phyloP scores from a whole-genome alignment of 2,113 vertebrate species.

The Pachypanchax playfairii region DNA sequence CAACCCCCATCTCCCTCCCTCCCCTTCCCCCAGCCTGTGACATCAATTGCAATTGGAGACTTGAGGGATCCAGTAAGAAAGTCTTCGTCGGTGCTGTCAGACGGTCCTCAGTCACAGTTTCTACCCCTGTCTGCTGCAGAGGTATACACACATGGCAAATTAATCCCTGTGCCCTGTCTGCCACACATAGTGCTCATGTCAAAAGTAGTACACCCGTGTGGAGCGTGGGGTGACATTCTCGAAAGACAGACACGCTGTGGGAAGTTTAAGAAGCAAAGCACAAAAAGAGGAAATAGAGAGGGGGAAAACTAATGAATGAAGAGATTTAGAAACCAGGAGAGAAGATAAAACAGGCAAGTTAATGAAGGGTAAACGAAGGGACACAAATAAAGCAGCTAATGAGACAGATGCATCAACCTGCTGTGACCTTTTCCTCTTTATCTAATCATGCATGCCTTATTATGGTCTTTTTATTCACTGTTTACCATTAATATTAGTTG shows the following conservation, averaged over 20 bases:
- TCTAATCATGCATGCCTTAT: conserved; percentile 75
- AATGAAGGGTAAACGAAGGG: conserved; percentile 76
- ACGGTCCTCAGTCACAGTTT: conserved; percentile 74
- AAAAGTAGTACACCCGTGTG: conserved; percentile 51
- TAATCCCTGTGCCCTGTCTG: conserved; percentile 73
- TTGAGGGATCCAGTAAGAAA: conserved; percentile 52
- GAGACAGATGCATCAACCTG: conserved; percentile 79
- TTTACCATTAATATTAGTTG: conserved; percentile 75
- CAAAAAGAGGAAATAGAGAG: conserved; percentile 38
- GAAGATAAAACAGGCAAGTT: conserved; percentile 65
- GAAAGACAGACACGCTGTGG: conserved; percentile 60
- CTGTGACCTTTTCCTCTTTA: conserved; percentile 77
- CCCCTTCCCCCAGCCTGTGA: conserved; percentile 36
- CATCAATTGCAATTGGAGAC: conserved; percentile 59
- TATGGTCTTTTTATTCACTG: conserved; percentile 73
- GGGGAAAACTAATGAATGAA: conserved; percentile 54
- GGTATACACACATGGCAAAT: conserved; percentile 74
- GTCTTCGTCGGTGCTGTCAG: conserved; percentile 64
- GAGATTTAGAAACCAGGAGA: conserved; percentile 48
- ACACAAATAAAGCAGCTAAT: conserved; percentile 77
- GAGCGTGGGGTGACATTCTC: conserved; percentile 65
- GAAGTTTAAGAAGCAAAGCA: conserved; percentile 57
- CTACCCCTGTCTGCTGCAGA: conserved; percentile 70
- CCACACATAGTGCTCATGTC: conserved; percentile 68
- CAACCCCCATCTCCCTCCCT: conserved; percentile 10